Base-by-base conservation (phyloP, 2,113 vertebrate genomes). In the Albula glossodonta region DNA sequence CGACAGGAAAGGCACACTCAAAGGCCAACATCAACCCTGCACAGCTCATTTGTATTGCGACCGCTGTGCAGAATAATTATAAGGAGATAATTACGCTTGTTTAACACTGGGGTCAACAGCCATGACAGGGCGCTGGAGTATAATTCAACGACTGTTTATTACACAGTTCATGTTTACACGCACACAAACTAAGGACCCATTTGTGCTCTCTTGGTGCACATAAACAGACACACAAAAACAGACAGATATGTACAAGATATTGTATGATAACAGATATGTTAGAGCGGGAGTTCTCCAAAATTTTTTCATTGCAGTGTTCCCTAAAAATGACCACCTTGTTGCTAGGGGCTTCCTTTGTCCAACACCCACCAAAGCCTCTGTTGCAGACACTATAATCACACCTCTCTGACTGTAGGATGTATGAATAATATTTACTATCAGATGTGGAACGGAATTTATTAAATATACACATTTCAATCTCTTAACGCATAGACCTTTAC, bases 101-200 rank as follows among this genome's bases (percentile, higher is more conserved):
- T 83, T 57, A 83, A 60, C 56, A 60, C 56, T 60, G 52, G 81
- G 81, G 81, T 83, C 81, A 83, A 83, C 81, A 83, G 53, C 41
- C 53, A 83, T 83, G 56, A 57, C 56, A 83, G 13, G 51, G 56
- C 41, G 60, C 13, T 74, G 70, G 31, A 74, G 31, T n/a, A 74
- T 74, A 74, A 74, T 74, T 74, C 70, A 70, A n/a, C 17, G 0
- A 5, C 9, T 74, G 70, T 31, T 74, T 74, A 74, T 74, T 74
- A 74, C n/a, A 74, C 70, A 74, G 8, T 5, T n/a, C 70, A 31
- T 74, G 70, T 74, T 74, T 74, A 74, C 70, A 31, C 2, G 22
- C 70, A n/a, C 2, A 10, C 22, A 25, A 74, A 74, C 31, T 74
- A n/a, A 74, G 70, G n/a, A 74, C 19, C n/a, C 70, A 25, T 74